Base-by-base conservation (phyloP, 1,140 invertebrate species). In the Drosophila cardini region DNA sequence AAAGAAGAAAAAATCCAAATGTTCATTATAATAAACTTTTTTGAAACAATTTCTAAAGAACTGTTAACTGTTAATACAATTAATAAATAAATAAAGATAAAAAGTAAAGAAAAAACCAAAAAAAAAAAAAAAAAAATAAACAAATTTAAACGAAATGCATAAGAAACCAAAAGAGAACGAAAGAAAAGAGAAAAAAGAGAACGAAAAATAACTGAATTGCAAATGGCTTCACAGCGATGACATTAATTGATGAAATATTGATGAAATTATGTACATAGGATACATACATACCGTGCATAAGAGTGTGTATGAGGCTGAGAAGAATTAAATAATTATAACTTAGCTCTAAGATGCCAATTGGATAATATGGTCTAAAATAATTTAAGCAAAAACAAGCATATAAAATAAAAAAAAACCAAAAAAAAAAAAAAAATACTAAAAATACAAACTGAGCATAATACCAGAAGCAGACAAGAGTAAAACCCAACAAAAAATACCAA, bases 31-130 rank as follows among this genome's bases (percentile, higher is more conserved):
- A 71, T 63, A 80, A 74, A 72, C 40, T 40, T 72, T 83, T 74
- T 63, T 68, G 48, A 80, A 78, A 81, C 50, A 52, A 79, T 72
- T 87, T 86, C 79, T 80, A 78, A 65, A 80, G 80, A 89, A 89
- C 72, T 83, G 83, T 84, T 84, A 78, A 84, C 80, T 84, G 80
- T 84, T 84, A 79, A 80, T 77, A 84, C 62, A 61, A 67, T 80
- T 83, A 63, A 78, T 69, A 67, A 69, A 71, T 71, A 72, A 60
- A 64, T 45, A 72, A 73, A 61, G 26, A 64, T 55, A 67, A 40
- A 67, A 55, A 58, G 55, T 38, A 5, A 10, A 53, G 58, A 56
- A 21, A 53, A 13, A 15, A 30, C n/a, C 42, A 55, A 72, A 64
- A 69, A 42, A 36, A 18, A 57, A 53, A 61, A 40, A 42, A 45